Evolutionary conservation across 2,888 invertebrate species (phyloP).

Genomic region (Lithophane semibrunnea): DNA sequence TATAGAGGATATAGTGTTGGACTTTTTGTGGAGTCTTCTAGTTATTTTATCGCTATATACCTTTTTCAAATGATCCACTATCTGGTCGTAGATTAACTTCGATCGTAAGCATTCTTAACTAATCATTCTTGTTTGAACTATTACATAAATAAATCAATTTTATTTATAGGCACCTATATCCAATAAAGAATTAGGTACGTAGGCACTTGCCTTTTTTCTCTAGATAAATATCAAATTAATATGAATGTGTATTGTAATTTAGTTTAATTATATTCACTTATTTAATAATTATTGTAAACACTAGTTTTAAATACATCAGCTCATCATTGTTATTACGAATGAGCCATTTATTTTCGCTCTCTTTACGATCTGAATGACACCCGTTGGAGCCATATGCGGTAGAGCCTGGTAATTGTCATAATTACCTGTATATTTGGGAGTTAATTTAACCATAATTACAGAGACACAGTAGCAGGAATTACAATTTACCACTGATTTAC

Average conservation of each 20-base stretch:
- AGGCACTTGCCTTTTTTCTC: too few relatives aligned
- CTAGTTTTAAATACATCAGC: neutral
- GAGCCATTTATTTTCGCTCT: constrained; percentile 19
- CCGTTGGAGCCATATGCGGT: constrained; percentile 40
- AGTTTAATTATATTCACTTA: neutral
- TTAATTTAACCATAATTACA: constrained; percentile 24
- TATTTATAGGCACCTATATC: neutral
- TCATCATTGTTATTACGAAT: neutral
- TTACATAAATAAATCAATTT: neutral
- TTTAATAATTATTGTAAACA: neutral
- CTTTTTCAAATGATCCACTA: too few relatives aligned
- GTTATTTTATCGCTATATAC: neutral
- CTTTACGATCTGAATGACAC: constrained; percentile 34
- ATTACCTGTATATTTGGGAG: constrained; percentile 22
- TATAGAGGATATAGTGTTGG: neutral
- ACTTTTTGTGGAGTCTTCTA: neutral
- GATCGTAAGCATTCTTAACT: neutral
- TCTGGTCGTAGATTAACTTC: neutral
- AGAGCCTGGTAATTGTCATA: constrained; percentile 6
- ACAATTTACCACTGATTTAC: neutral
- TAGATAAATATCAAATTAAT: too few relatives aligned
- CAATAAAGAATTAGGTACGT: too few relatives aligned
- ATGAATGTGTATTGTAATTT: neutral
- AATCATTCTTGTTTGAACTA: neutral
- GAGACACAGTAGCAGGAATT: neutral